These are phyloP conservation scores for Spatula versicolor DNA, from an alignment of 2,797 vertebrate species.

Conservation along the genomic window DNA sequence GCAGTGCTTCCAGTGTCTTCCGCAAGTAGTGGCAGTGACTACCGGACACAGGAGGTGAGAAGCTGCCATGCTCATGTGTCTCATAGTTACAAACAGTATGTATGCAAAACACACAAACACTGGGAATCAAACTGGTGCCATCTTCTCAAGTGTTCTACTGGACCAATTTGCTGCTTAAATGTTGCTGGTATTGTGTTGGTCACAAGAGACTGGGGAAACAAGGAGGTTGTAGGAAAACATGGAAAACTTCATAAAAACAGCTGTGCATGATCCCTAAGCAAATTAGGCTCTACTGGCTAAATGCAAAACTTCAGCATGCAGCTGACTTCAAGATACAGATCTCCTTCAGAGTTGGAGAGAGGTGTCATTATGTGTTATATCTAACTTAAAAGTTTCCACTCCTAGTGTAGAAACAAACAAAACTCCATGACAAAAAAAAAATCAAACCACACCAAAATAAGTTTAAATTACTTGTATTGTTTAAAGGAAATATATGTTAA, in stretches of 20 bases:
- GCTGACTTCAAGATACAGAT: not conserved
- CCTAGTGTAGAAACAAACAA: not conserved
- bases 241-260: no score
- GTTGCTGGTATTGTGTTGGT: no score
- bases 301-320: not conserved
- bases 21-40: constrained; percentile 52
- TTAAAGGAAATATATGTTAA: not conserved
- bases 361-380: not conserved
- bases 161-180: no score
- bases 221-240: no score
- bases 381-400: not conserved
- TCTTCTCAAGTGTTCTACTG: no score
- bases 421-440: not conserved
- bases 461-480: not conserved
- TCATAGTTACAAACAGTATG: accelerated
- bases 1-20: constrained; percentile 77
- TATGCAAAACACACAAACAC: no score
- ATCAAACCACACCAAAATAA: accelerated
- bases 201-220: no score
- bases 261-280: no score
- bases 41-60: constrained; percentile 60
- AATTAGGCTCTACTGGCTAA: not conserved
- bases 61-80: not conserved
- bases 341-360: not conserved
- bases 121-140: no score